Evolutionary conservation across 1,140 invertebrate species (phyloP).

Genomic region (Drosophila ogumai): DNA sequence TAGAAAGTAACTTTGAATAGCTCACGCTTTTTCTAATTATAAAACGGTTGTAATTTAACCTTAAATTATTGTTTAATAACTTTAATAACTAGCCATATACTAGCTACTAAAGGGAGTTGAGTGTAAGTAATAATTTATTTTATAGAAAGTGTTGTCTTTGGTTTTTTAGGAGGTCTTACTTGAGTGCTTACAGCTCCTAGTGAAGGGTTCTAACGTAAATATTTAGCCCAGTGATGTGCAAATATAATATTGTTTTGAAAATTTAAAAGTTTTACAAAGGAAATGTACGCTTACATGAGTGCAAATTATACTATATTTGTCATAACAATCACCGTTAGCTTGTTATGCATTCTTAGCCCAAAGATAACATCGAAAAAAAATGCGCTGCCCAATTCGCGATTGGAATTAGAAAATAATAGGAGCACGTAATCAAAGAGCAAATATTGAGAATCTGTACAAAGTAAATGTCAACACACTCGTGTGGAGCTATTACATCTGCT

Average conservation of each 20-base stretch:
- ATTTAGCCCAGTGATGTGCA: not conserved
- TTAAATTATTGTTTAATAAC: not conserved
- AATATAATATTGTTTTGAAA: not conserved
- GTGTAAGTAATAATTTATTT: not conserved
- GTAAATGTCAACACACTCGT: constrained; percentile 24
- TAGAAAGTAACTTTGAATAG: not conserved
- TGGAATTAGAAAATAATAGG: constrained; percentile 12
- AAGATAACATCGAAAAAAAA: constrained; percentile 43
- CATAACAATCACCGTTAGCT: not conserved
- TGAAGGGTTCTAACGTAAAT: not conserved
- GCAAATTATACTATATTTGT: too few species aligned
- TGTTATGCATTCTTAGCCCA: constrained; percentile 17
- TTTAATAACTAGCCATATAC: not conserved
- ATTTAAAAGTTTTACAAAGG: not conserved
- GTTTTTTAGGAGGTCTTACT: not conserved
- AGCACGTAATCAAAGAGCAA: constrained; percentile 13
- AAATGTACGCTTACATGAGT: not conserved
- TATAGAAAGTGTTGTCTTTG: not conserved
- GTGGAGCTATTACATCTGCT: constrained; percentile 47
- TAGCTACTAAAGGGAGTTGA: not conserved
- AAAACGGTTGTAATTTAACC: not conserved
- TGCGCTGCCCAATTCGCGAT: constrained; percentile 38
- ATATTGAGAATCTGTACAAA: constrained; percentile 9
- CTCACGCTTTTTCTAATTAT: not conserved
- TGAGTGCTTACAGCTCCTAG: not conserved